Evolutionary conservation across 2,797 vertebrate genomes (phyloP).

Genomic region (Eulemur rubriventer): DNA sequence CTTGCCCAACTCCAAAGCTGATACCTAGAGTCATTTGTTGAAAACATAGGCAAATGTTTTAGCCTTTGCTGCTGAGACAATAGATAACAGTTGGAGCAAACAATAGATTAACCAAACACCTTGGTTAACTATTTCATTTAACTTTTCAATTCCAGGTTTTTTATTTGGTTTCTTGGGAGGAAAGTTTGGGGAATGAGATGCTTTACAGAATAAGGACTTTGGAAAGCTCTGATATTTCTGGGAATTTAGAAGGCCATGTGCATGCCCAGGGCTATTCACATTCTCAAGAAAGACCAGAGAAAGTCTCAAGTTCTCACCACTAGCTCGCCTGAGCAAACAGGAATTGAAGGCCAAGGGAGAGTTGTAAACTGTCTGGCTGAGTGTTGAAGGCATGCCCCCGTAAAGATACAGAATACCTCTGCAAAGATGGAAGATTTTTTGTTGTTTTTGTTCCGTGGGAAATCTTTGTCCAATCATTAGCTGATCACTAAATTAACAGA

Average conservation of each 20-base stretch:
- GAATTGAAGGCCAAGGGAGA: not conserved
- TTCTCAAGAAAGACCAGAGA: not conserved
- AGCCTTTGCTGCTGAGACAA: not conserved
- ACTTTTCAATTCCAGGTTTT: no score
- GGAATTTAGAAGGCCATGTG: not conserved
- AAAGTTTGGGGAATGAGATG: not conserved
- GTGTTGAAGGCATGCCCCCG: not conserved
- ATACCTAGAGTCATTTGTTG: not conserved
- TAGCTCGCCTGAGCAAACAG: not conserved
- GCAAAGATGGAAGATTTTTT: not conserved
- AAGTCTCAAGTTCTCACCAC: not conserved
- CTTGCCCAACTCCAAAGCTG: not conserved
- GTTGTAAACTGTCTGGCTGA: not conserved
- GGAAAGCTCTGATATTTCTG: not conserved
- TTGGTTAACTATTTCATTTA: not conserved
- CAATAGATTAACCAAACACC: not conserved
- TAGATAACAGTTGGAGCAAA: not conserved
- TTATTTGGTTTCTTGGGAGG: not conserved
- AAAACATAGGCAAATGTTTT: not conserved
- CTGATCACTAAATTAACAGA: not conserved
- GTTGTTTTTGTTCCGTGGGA: not conserved
- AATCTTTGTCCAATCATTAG: not conserved
- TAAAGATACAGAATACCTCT: not conserved
- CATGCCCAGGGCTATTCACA: not conserved
- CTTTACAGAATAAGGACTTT: not conserved